Base-by-base conservation (phyloP, 2,113 vertebrate genomes). In the Piaya cayana region DNA sequence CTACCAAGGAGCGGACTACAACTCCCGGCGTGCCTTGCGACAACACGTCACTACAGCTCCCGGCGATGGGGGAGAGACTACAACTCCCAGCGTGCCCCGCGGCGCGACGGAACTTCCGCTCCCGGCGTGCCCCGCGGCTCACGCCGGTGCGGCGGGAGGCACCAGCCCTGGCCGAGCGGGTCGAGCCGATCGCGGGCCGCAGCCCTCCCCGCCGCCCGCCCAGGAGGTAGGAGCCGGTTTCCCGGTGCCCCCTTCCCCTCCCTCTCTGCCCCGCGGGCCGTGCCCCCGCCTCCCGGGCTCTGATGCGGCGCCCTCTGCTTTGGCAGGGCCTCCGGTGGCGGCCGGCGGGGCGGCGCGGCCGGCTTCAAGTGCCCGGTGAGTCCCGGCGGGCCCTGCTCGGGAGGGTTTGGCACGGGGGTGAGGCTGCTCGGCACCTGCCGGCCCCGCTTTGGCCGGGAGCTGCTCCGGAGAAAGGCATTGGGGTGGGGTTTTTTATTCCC, bases 311-410 rank as follows among this genome's bases (percentile, higher is more conserved):
- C 6, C 37, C 5, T 76, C 11, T 84, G 37, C 39, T 91, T 91
- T 93, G 23, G 7, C 70, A 97, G 97, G 95, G 42, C 82, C 25
- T 70, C 64, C 20, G 50, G 25, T 8, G 95, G 95, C 65, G 68
- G 91, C 30, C 75, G 74, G 87, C 88, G 93, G 81, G 74, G 86
- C 62, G 65, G 70, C 56, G 5, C 6, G 21, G 58, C 69, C 37
- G 90, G 10, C 8, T 95, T 97, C 88, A 92, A 59, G 58, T 77
- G 93, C 2, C 96, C 92, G 43, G 97, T 97, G 92, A 96, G 97
- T 95, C 22, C 20, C 26, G 21, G 39, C 21, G 71, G 63, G 30
- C 18, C 4, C 56, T 15, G 60, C 26, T 12, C 21, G 37, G 49
- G 11, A 71, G 47, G 47, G 21, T 49, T 49, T 21, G 10, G 20